These are phyloP conservation scores for Papilio helenus DNA, from an alignment of 1,140 invertebrate species.

Conservation along the genomic window DNA sequence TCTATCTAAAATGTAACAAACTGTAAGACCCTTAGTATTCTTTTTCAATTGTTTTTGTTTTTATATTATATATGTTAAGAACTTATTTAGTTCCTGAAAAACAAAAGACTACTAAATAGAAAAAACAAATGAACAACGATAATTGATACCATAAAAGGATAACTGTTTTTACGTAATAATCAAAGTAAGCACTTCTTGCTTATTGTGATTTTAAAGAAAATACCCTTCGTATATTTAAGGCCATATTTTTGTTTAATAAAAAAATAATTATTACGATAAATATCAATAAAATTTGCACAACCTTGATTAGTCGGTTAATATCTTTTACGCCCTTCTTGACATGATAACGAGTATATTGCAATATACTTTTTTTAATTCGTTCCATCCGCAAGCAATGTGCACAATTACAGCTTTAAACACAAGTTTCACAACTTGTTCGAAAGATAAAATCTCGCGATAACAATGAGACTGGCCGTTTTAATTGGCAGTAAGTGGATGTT, in stretches of 20 bases:
- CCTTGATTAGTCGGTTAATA: background rate
- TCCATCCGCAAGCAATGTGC: conserved; percentile 28
- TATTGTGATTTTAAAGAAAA: background rate
- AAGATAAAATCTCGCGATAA: conserved; percentile 45
- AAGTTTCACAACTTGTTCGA: conserved; percentile 40
- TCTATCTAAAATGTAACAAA: background rate
- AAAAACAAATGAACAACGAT: too few relatives aligned
- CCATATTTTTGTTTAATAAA: background rate
- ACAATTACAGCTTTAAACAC: conserved; percentile 40
- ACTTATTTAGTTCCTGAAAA: too few relatives aligned
- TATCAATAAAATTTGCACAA: conserved; percentile 5
- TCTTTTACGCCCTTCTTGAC: conserved; percentile 21
- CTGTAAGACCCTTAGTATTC: background rate
- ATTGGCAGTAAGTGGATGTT: conserved; percentile 54
- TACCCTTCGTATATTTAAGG: background rate
- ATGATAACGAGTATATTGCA: conserved; percentile 40
- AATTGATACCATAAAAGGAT: too few relatives aligned
- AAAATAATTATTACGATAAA: background rate
- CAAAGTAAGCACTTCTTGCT: too few relatives aligned
- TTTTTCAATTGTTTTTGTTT: too few relatives aligned
- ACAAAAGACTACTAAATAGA: too few relatives aligned
- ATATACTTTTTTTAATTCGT: conserved; percentile 41
- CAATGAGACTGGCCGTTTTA: conserved; percentile 49
- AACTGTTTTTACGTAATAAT: too few relatives aligned
- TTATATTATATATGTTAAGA: too few relatives aligned